Conservation (phyloP, 1,140 invertebrate species). For the Drosophila triauraria region DNA sequence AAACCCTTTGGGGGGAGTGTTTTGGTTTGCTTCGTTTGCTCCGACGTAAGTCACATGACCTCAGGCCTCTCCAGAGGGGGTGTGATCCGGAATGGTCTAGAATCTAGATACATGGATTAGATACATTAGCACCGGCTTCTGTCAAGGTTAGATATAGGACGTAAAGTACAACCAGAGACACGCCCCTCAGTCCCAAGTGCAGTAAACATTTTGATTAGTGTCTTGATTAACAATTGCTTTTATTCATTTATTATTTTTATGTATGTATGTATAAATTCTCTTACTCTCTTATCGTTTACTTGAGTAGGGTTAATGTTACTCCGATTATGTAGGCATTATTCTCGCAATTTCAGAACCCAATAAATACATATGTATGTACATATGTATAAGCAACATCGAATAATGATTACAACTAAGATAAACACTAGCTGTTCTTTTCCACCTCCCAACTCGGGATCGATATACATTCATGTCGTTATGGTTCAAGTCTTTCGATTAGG, state of each 20-base stretch:
- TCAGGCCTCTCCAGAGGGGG: neutral
- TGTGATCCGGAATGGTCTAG: constrained; percentile 7
- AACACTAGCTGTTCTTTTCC: constrained; percentile 14
- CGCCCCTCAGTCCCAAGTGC: neutral
- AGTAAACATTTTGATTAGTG: constrained; percentile 42
- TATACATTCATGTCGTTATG: constrained; percentile 22
- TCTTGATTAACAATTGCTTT: constrained; percentile 72
- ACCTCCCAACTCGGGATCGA: constrained; percentile 8
- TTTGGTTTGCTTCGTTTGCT: neutral
- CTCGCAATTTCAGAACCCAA: constrained; percentile 20
- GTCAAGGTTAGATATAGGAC: constrained; percentile 15
- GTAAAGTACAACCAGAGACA: neutral
- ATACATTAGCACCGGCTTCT: neutral
- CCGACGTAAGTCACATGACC: constrained; percentile 30
- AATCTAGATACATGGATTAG: constrained; percentile 4
- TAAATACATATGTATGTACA: constrained; percentile 6
- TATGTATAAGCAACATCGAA: constrained; percentile 14
- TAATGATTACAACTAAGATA: constrained; percentile 12
- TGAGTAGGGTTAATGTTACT: constrained; percentile 36
- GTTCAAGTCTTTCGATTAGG: constrained; percentile 35
- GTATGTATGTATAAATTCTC: constrained; percentile 43
- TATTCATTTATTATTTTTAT: constrained; percentile 46
- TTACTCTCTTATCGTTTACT: constrained; percentile 43
- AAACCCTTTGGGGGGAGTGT: constrained; percentile 28
- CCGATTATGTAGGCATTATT: constrained; percentile 30